Conservation (phyloP, 2,113 vertebrate species). For the Peucedramus taeniatus region DNA sequence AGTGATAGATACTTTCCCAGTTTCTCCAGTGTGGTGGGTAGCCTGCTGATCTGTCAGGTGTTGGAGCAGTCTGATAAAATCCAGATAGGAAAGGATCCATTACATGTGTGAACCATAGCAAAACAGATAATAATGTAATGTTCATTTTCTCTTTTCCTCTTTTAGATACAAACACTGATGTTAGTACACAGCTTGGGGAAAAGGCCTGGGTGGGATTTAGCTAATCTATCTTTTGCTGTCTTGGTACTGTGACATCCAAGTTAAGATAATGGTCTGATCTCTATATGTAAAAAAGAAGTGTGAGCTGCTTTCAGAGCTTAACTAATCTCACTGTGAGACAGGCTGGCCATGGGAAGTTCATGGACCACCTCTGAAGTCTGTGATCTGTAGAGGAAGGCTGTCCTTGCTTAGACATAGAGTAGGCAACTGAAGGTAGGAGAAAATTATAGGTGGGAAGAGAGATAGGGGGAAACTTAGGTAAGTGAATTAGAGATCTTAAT, state of each 20-base stretch:
- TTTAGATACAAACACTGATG: not conserved
- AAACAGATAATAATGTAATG: not conserved
- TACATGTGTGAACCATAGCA: not conserved
- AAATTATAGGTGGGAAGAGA: not conserved
- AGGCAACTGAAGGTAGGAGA: not conserved
- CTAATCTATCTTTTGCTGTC: not conserved
- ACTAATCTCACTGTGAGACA: not conserved
- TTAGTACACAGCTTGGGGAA: not conserved
- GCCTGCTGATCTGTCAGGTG: not conserved
- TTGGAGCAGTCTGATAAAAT: not conserved
- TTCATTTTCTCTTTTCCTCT: not conserved
- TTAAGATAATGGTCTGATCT: not conserved
- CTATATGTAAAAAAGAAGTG: not conserved
- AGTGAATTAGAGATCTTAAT: not conserved
- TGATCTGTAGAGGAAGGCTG: not conserved
- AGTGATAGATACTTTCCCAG: rapidly evolving
- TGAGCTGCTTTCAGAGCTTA: not conserved
- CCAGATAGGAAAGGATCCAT: not conserved
- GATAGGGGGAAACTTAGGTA: not conserved
- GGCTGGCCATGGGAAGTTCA: not conserved
- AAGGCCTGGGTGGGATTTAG: not conserved
- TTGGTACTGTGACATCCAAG: not conserved
- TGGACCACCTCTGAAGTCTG: not conserved
- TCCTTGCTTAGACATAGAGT: not conserved
- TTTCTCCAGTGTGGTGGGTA: not conserved